These are phyloP conservation scores for Peromyscus nudipes DNA, from an alignment of 2,797 vertebrate genomes.

Conservation along the genomic window DNA sequence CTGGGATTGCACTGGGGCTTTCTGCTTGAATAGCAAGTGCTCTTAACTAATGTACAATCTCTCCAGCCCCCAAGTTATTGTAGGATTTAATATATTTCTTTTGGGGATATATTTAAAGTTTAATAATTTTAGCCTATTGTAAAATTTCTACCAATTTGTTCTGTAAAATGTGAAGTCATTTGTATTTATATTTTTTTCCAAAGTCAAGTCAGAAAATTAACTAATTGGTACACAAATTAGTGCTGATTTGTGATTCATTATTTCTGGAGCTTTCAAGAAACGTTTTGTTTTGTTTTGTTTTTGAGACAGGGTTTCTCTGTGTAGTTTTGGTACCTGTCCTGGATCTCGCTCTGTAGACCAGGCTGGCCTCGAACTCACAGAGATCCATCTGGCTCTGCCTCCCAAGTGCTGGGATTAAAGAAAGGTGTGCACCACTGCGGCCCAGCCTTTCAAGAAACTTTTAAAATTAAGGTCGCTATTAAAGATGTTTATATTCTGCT, in stretches of 20 bases:
- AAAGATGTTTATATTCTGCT: constrained; percentile 24
- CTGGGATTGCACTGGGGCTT: neutral
- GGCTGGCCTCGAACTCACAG: no score
- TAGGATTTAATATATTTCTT: constrained; percentile 12
- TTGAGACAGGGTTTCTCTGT: no score
- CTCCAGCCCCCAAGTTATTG: neutral
- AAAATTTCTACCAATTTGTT: constrained; percentile 1
- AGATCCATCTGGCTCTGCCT: no score
- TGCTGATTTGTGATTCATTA: constrained; percentile 42
- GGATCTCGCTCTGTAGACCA: no score
- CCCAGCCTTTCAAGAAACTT: constrained; percentile 30
- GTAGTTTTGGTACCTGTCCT: no score
- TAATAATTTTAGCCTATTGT: neutral
- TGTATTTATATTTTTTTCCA: constrained; percentile 22
- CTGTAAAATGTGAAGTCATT: neutral
- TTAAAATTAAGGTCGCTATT: constrained; percentile 11
- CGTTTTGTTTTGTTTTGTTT: neutral
- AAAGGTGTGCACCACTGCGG: no score
- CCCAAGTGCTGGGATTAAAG: no score
- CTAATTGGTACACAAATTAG: constrained; percentile 29
- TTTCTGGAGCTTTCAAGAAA: constrained; percentile 61
- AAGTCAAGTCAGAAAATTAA: constrained; percentile 13
- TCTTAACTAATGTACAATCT: neutral
- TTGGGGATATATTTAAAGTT: neutral
- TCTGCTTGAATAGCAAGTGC: neutral